Conservation (phyloP, 2,113 vertebrate genomes). For the Bostrychus sinensis region DNA sequence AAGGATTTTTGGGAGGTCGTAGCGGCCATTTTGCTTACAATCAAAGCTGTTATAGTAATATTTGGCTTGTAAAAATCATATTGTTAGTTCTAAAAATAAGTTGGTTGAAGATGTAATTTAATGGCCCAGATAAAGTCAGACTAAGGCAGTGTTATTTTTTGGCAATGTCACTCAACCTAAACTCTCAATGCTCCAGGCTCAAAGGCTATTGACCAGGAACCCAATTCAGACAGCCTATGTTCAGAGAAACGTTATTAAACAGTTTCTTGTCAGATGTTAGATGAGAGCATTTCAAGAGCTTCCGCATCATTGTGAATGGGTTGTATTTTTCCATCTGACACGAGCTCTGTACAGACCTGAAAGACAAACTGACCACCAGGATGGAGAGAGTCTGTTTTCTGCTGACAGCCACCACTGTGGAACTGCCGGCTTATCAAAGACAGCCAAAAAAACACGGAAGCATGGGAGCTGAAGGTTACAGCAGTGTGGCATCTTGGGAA, state of each 20-base stretch:
- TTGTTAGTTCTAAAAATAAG: too few species aligned
- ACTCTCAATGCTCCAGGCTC: constrained; percentile 5
- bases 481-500: neutral
- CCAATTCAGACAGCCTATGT: neutral
- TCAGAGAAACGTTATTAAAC: constrained; percentile 16
- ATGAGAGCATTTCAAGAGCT: constrained; percentile 18
- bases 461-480: constrained; percentile 1
- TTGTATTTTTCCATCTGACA: constrained; percentile 6
- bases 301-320: constrained; percentile 6
- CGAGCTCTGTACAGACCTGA: constrained; percentile 9
- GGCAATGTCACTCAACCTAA: constrained; percentile 2
- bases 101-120: too few species aligned
- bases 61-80: too few species aligned
- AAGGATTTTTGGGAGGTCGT: too few species aligned
- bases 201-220: constrained; percentile 2
- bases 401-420: constrained; percentile 12
- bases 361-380: constrained; percentile 18
- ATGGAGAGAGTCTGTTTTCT: constrained; percentile 32
- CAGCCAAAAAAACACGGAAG: constrained; percentile 12
- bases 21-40: too few species aligned
- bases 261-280: constrained; percentile 12
- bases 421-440: constrained; percentile 17
- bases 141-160: too few species aligned
- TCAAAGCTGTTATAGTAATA: too few species aligned
- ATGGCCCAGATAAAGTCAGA: too few species aligned